These are phyloP conservation scores for Helarctos malayanus DNA, from an alignment of 2,797 vertebrate genomes.

Conservation along the genomic window DNA sequence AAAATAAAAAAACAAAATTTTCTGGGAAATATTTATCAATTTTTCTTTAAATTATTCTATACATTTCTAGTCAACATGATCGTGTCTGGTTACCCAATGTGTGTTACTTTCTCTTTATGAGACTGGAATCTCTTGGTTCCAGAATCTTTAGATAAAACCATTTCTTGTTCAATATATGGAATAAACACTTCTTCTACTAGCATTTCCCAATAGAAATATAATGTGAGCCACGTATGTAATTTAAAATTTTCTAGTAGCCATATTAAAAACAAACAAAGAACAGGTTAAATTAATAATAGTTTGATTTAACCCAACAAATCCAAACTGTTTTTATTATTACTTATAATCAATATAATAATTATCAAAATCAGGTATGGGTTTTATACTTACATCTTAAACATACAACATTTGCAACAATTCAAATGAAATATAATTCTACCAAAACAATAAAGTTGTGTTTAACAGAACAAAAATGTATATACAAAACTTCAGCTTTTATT, in stretches of 20 bases:
- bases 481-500: not conserved
- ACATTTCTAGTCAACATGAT: not conserved
- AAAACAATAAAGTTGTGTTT: not conserved
- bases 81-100: not conserved
- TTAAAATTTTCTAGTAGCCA: not conserved
- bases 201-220: not conserved
- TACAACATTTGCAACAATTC: not conserved
- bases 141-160: not conserved
- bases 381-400: not conserved
- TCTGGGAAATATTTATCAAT: not conserved
- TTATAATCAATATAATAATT: not conserved
- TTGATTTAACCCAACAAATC: not conserved
- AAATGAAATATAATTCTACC: not conserved
- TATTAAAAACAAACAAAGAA: not conserved
- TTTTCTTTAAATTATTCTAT: not conserved
- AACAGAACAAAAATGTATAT: not conserved
- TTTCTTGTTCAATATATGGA: not conserved
- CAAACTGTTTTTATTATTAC: not conserved
- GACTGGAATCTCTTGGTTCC: not conserved
- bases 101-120: not conserved
- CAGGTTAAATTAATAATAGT: not conserved
- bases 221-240: not conserved
- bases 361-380: not conserved
- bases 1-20: not conserved
- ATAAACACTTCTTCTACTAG: not conserved